phyloP scores from a whole-genome alignment of 1,140 invertebrate species.

The Trissolcus basalis region DNA sequence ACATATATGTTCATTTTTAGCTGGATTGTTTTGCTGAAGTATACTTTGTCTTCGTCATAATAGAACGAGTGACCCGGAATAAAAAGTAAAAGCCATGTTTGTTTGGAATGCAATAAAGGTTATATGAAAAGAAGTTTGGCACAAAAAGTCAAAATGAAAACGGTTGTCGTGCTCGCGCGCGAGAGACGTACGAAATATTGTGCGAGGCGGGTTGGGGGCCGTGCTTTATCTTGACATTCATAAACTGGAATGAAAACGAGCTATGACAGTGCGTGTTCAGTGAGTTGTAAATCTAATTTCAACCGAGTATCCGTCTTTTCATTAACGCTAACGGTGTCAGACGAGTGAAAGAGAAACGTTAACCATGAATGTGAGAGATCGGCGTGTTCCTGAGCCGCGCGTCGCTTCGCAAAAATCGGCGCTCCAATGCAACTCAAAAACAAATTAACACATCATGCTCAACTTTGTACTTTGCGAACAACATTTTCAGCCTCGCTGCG shows the following conservation, averaged over 20 bases:
- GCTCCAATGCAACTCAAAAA: constrained; percentile 44
- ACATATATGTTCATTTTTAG: too few relatives aligned
- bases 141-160: constrained; percentile 52
- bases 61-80: too few relatives aligned
- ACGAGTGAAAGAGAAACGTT: constrained; percentile 62
- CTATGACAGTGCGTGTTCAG: constrained; percentile 60
- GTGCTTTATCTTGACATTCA: constrained; percentile 60
- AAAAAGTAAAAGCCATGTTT: neutral
- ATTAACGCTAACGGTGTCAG: constrained; percentile 62
- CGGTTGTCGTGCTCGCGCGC: constrained; percentile 13
- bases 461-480: constrained; percentile 1
- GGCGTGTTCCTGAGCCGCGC: constrained; percentile 31
- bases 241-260: constrained; percentile 59
- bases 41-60: too few relatives aligned
- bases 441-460: constrained; percentile 38
- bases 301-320: constrained; percentile 62
- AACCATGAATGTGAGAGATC: constrained; percentile 56
- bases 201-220: constrained; percentile 40
- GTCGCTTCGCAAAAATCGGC: constrained; percentile 33
- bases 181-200: constrained; percentile 46
- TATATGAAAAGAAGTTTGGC: constrained; percentile 26
- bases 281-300: constrained; percentile 63
- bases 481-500: too few relatives aligned
- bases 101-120: constrained; percentile 36
- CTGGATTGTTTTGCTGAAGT: too few relatives aligned